phyloP scores from a whole-genome alignment of 2,888 invertebrate species.

The Apamea anceps region DNA sequence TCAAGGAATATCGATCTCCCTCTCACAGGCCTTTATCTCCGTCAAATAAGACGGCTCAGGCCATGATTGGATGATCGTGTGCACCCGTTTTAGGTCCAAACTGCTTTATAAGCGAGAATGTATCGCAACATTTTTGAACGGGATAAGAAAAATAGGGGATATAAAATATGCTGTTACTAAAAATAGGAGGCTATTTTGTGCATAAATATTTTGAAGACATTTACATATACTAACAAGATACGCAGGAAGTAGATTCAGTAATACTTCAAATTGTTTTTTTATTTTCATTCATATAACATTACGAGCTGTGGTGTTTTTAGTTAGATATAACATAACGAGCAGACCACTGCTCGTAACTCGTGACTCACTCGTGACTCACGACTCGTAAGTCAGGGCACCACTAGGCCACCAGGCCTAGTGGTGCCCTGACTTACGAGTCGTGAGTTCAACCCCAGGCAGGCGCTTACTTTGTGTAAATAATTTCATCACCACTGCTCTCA shows the following conservation, averaged over 20 bases:
- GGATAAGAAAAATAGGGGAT: constrained; percentile 54
- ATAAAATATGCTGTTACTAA: constrained; percentile 52
- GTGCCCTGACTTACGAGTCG: not conserved
- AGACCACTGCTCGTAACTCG: too few species aligned
- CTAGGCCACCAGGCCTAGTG: too few species aligned
- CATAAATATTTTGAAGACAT: constrained; percentile 19
- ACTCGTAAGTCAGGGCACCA: too few species aligned
- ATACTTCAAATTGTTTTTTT: not conserved
- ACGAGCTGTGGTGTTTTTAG: too few species aligned
- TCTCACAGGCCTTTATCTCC: constrained; percentile 72
- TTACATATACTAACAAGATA: not conserved
- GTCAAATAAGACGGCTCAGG: constrained; percentile 76
- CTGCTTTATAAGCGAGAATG: constrained; percentile 66
- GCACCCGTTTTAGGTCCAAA: constrained; percentile 65
- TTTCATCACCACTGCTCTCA: not conserved
- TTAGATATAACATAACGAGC: too few species aligned
- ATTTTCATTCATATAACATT: not conserved
- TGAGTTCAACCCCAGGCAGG: not conserved
- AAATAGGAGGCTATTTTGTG: constrained; percentile 42
- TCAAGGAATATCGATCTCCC: constrained; percentile 71
- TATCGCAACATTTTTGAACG: constrained; percentile 65
- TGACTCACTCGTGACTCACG: too few species aligned
- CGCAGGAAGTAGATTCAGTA: not conserved
- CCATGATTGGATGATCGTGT: constrained; percentile 73
- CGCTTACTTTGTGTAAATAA: not conserved